These are phyloP conservation scores for Phalacrocorax aristotelis DNA, from an alignment of 2,113 vertebrate species.

Conservation along the genomic window DNA sequence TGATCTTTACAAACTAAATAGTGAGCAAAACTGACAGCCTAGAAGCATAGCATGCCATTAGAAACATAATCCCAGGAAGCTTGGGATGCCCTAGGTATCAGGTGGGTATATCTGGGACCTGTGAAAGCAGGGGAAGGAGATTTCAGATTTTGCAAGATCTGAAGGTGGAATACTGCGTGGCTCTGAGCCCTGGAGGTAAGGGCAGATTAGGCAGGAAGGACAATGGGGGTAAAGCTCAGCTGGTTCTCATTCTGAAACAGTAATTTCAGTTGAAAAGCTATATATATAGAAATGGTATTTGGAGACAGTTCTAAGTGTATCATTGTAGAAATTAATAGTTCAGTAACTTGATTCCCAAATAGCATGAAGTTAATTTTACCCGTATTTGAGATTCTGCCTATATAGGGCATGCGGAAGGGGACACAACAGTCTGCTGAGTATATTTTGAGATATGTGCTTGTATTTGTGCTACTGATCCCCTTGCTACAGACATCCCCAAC, in stretches of 20 bases:
- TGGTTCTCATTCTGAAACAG: background rate
- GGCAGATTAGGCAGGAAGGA: background rate
- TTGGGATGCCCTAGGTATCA: background rate
- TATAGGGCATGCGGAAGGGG: background rate
- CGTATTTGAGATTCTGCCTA: background rate
- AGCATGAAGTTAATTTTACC: background rate
- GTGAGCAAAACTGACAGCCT: background rate
- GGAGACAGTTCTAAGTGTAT: background rate
- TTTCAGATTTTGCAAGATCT: background rate
- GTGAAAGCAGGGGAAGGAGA: background rate
- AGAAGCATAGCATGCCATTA: background rate
- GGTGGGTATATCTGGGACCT: background rate
- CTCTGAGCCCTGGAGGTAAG: background rate
- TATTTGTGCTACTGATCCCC: background rate
- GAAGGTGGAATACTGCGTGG: background rate
- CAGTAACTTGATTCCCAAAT: background rate
- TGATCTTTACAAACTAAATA: background rate
- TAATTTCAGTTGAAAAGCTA: background rate
- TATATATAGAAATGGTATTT: background rate
- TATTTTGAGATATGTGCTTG: background rate
- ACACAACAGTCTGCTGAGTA: background rate
- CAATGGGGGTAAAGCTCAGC: background rate
- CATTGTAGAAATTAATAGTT: constrained; percentile 24
- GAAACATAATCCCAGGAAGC: background rate
- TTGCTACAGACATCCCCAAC: background rate